Conservation (phyloP, 2,888 invertebrate species). For the Lottia scabra region DNA sequence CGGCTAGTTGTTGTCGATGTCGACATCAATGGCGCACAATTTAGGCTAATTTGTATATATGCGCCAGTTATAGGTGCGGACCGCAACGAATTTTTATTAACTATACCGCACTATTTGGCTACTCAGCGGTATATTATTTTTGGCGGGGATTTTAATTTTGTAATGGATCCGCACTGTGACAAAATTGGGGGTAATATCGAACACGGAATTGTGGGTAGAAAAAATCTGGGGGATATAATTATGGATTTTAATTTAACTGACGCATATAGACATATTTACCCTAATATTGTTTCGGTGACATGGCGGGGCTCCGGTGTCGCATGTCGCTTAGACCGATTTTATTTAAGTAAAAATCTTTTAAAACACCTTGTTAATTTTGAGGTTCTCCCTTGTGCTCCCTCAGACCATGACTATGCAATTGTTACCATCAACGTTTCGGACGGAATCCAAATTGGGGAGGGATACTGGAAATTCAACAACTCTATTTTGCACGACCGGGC, state of each 20-base stretch:
- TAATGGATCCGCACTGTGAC: not conserved
- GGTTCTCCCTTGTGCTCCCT: not conserved
- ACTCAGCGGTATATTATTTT: not conserved
- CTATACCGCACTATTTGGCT: not conserved
- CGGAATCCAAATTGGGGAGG: not conserved
- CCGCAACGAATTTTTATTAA: not conserved
- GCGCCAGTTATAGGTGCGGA: not conserved
- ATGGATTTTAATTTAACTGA: not conserved
- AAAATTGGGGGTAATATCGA: not conserved
- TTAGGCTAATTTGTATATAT: not conserved
- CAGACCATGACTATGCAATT: not conserved
- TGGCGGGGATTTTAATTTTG: not conserved
- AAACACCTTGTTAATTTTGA: not conserved
- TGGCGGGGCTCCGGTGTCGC: not conserved
- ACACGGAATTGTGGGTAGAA: not conserved
- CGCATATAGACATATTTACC: not conserved
- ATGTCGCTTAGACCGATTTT: conserved; percentile 3
- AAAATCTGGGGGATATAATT: not conserved
- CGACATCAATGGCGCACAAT: not conserved
- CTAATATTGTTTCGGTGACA: conserved; percentile 1
- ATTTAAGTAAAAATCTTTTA: not conserved
- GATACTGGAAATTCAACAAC: not conserved
- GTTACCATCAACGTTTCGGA: not conserved
- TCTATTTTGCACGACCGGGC: not conserved
- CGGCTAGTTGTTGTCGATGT: not conserved